These are phyloP conservation scores for Lycocorax pyrrhopterus DNA, from an alignment of 2,113 vertebrate species.

Conservation along the genomic window DNA sequence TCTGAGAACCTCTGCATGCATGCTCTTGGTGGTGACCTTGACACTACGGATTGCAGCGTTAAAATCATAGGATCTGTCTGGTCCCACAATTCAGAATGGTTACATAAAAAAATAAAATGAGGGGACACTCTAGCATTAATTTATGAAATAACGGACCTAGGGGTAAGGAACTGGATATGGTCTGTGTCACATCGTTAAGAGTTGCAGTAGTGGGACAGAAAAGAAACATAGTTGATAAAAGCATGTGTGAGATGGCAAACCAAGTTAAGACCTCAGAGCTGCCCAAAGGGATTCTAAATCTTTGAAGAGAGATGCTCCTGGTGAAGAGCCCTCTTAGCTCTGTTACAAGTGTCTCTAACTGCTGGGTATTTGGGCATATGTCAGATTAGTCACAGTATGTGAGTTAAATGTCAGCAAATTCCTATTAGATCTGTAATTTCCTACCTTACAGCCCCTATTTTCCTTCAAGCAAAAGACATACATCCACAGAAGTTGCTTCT, in stretches of 20 bases:
- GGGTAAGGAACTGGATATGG: not conserved
- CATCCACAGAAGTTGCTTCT: not conserved
- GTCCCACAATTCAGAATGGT: not conserved
- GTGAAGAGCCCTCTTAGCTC: not conserved
- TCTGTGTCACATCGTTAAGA: not conserved
- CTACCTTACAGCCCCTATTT: not conserved
- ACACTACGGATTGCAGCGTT: not conserved
- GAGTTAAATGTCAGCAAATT: not conserved
- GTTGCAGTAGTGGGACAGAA: not conserved
- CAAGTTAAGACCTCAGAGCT: not conserved
- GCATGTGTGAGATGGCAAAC: not conserved
- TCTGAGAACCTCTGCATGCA: not conserved
- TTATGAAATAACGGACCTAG: not conserved
- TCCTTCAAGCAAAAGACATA: not conserved
- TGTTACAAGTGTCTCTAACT: not conserved
- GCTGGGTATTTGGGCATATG: not conserved
- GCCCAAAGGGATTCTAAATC: not conserved
- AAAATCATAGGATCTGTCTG: not conserved
- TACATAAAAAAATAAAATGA: not conserved
- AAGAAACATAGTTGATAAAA: not conserved
- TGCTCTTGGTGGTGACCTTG: not conserved
- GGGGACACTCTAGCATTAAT: not conserved
- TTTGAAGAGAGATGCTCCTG: not conserved
- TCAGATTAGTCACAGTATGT: not conserved
- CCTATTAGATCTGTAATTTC: not conserved